Conservation (phyloP, 2,888 invertebrate species). For the Terebella lapidaria region DNA sequence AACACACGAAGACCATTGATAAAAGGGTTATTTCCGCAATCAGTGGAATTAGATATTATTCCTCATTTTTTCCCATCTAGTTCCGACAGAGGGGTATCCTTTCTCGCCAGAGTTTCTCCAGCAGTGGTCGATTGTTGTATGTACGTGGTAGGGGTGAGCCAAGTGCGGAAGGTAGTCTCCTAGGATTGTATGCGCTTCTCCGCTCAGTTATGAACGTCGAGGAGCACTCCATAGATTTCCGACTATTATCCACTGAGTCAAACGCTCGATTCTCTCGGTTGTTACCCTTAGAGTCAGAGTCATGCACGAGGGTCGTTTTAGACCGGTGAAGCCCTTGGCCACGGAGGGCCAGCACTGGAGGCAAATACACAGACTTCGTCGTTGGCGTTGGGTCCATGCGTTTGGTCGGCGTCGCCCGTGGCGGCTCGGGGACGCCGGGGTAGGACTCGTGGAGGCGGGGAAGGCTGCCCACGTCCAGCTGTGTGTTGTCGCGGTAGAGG, state of each 20-base stretch:
- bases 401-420: neutral
- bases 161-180: neutral
- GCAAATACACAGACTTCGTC: no score
- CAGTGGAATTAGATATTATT: no score
- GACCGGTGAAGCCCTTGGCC: no score
- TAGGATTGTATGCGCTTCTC: neutral
- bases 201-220: neutral
- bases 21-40: no score
- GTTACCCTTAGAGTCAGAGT: neutral
- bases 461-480: neutral
- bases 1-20: no score
- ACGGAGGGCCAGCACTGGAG: no score
- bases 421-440: neutral
- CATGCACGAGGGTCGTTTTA: neutral
- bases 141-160: neutral
- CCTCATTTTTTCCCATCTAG: no score
- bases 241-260: neutral
- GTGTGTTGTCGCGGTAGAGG: neutral
- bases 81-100: neutral
- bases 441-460: neutral
- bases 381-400: neutral
- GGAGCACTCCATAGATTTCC: neutral
- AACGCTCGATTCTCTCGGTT: neutral
- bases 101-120: neutral
- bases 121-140: neutral